These are phyloP conservation scores for Aphidius ervi DNA, from an alignment of 1,140 invertebrate genomes.

Conservation along the genomic window DNA sequence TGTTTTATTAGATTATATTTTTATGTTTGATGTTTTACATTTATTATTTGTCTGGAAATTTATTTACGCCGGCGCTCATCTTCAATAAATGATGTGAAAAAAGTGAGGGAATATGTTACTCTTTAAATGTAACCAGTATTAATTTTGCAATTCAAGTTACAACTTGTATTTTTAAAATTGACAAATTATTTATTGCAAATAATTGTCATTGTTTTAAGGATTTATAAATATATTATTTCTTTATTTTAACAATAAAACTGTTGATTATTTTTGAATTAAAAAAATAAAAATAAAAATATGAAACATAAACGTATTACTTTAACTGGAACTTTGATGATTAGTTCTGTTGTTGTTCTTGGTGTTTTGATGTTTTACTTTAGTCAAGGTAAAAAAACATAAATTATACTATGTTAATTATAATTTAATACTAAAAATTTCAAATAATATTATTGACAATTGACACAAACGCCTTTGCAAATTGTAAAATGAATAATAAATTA, in stretches of 20 bases:
- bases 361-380: conserved; percentile 46
- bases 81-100: conserved; percentile 8
- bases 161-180: too few species aligned
- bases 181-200: too few species aligned
- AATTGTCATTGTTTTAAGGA: too few species aligned
- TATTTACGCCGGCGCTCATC: neutral
- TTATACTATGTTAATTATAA: neutral
- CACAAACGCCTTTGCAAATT: neutral
- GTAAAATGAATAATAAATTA: neutral
- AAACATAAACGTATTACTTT: conserved; percentile 34
- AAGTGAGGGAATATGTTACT: conserved; percentile 2
- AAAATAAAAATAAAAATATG: conserved; percentile 36
- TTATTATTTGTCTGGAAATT: neutral
- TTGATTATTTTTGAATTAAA: too few species aligned
- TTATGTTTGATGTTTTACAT: conserved; percentile 3
- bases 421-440: neutral
- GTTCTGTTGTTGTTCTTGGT: conserved; percentile 30
- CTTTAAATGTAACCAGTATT: neutral
- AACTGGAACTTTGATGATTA: conserved; percentile 36
- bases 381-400: conserved; percentile 34
- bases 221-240: too few species aligned
- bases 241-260: too few species aligned
- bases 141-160: too few species aligned
- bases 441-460: too few species aligned
- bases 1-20: conserved; percentile 17